A percentile compares a stretch with the other conserved stretches of the same genome.
These are phyloP conservation scores for Dioctria rufipes DNA, from an alignment of 2,888 invertebrate species.

Conservation along the genomic window DNA sequence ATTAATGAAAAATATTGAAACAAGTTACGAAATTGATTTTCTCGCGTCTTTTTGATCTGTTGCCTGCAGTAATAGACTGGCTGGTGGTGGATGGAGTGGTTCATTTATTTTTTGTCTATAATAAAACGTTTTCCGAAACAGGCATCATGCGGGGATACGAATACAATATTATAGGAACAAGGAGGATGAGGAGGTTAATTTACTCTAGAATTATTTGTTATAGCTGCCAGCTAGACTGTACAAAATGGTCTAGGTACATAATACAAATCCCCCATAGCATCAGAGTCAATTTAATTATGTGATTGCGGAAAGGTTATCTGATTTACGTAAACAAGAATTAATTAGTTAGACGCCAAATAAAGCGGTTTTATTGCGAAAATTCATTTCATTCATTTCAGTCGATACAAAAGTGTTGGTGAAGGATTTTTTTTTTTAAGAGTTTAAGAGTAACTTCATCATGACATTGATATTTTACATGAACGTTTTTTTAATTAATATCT, in stretches of 20 bases:
- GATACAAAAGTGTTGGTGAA: too few relatives aligned
- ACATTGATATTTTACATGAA: too few relatives aligned
- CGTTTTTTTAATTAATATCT: too few relatives aligned
- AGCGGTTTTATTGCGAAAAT: slow-evolving; percentile 1
- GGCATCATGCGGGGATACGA: slow-evolving; percentile 10
- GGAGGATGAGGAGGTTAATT: neutral
- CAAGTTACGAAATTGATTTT: slow-evolving; percentile 18
- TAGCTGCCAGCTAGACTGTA: neutral
- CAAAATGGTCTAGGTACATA: neutral
- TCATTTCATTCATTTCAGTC: neutral
- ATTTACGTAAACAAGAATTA: slow-evolving; percentile 22
- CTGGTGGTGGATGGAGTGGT: neutral
- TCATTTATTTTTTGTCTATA: neutral
- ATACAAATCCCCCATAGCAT: neutral
- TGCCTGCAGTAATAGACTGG: neutral
- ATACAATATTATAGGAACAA: neutral
- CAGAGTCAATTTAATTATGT: slow-evolving; percentile 17
- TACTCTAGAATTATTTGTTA: slow-evolving; percentile 14
- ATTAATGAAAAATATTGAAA: slow-evolving; percentile 4
- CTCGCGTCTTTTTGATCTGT: neutral
- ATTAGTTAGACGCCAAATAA: slow-evolving; percentile 9
- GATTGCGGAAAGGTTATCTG: neutral
- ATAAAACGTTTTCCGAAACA: slow-evolving; percentile 12
- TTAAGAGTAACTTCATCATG: too few relatives aligned
- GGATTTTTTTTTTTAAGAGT: too few relatives aligned